Conservation (phyloP, 1,140 invertebrate species). For the Calliphora vicina region DNA sequence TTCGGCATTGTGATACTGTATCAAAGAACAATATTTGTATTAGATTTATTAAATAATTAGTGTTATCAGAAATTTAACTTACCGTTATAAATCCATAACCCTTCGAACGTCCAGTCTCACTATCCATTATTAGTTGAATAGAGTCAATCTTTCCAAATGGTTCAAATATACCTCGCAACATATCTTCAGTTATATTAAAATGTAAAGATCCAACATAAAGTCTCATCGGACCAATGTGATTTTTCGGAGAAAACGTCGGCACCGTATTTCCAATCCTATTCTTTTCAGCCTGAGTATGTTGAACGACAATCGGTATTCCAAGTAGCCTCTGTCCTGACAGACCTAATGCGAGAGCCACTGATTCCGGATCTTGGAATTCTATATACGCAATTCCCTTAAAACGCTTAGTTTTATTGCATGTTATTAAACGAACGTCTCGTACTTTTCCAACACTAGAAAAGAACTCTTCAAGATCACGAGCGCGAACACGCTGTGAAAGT, state of each 20-base stretch:
- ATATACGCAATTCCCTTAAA: constrained; percentile 99
- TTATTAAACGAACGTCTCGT: constrained; percentile 97
- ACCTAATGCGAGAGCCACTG: constrained; percentile 95
- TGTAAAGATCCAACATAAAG: constrained; percentile 97
- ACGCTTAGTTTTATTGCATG: constrained; percentile 97
- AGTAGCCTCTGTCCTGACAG: constrained; percentile 95
- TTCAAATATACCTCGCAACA: constrained; percentile 98
- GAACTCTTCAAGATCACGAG: constrained; percentile 98
- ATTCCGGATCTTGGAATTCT: constrained; percentile 98
- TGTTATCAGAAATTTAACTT: constrained; percentile 39
- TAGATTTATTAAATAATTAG: not conserved
- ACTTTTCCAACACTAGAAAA: constrained; percentile 99
- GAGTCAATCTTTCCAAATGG: constrained; percentile 99
- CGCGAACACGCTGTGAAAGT: constrained; percentile 90
- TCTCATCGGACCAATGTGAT: constrained; percentile 89
- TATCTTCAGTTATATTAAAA: constrained; percentile 99
- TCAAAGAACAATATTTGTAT: constrained; percentile 49
- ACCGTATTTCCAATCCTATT: constrained; percentile 91
- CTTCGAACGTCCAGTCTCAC: constrained; percentile 93
- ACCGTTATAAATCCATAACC: constrained; percentile 98
- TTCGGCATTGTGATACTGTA: constrained; percentile 93
- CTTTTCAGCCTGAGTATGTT: constrained; percentile 98
- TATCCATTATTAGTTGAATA: constrained; percentile 95
- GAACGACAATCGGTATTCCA: constrained; percentile 98
- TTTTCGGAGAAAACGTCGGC: constrained; percentile 82